phyloP scores from a whole-genome alignment of 2,888 invertebrate species.

The Petrophora chlorosata region DNA sequence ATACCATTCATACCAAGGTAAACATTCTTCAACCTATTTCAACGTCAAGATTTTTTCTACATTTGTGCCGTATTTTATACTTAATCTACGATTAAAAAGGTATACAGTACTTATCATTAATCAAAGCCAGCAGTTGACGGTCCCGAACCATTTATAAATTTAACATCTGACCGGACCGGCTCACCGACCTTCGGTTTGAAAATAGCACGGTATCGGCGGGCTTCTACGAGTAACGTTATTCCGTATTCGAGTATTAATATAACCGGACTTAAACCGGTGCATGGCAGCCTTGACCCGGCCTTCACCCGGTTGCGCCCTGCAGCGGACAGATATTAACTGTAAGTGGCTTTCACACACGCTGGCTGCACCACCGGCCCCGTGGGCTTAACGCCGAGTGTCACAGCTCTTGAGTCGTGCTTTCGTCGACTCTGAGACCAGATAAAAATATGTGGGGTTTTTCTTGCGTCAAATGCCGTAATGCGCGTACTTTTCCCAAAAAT shows the following conservation, averaged over 20 bases:
- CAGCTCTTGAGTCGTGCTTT: slow-evolving; percentile 29
- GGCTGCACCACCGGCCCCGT: slow-evolving; percentile 15
- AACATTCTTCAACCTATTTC: background rate
- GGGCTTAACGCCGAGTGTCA: slow-evolving; percentile 17
- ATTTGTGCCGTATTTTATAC: background rate
- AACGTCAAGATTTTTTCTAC: background rate
- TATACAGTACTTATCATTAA: slow-evolving; percentile 8
- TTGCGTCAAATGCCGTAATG: background rate
- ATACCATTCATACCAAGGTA: background rate
- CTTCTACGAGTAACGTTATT: slow-evolving; percentile 21
- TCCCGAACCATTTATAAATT: slow-evolving; percentile 19
- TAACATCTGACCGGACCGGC: slow-evolving; percentile 10
- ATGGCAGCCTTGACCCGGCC: slow-evolving; percentile 70
- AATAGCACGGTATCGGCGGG: slow-evolving; percentile 51
- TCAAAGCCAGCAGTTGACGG: slow-evolving; percentile 3
- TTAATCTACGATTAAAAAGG: slow-evolving; percentile 6
- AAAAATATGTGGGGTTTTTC: background rate
- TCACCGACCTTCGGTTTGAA: slow-evolving; percentile 45
- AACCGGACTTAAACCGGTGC: slow-evolving; percentile 51
- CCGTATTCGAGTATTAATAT: slow-evolving; percentile 44
- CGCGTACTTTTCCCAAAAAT: too few species aligned
- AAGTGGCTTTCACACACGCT: slow-evolving; percentile 25
- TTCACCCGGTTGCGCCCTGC: slow-evolving; percentile 46
- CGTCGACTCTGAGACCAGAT: slow-evolving; percentile 2
- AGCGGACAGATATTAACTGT: slow-evolving; percentile 35